Evolutionary conservation across 2,113 vertebrate species (phyloP).

Genomic region (Neolamprologus sp.): DNA sequence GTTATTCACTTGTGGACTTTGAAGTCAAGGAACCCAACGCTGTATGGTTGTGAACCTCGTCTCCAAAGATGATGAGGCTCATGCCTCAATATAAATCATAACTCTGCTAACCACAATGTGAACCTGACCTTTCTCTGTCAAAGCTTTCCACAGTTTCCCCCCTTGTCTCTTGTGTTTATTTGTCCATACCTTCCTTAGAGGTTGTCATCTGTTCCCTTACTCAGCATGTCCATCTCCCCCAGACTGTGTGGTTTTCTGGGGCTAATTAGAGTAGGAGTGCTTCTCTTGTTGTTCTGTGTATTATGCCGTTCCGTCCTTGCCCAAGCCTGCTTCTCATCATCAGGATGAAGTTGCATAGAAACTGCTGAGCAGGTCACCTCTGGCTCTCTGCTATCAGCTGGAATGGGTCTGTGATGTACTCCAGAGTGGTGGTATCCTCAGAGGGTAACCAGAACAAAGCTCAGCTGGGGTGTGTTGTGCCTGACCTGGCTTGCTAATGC

Average conservation of each 20-base stretch:
- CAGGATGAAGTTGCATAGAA: not conserved
- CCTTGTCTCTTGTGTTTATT: conserved; percentile 20
- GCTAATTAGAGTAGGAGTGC: conserved; percentile 28
- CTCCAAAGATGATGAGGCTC: conserved; percentile 30
- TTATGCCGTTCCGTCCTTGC: not conserved
- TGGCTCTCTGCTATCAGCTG: conserved; percentile 47
- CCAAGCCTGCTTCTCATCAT: conserved; percentile 57
- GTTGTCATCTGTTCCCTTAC: conserved; percentile 1
- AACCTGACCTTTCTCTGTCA: conserved; percentile 16
- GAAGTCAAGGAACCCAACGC: conserved; percentile 2
- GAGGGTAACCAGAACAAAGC: conserved; percentile 54
- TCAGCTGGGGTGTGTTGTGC: conserved; percentile 27
- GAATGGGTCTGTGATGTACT: conserved; percentile 37
- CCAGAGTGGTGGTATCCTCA: conserved; percentile 38
- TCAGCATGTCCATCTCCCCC: conserved; percentile 24
- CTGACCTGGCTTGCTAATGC: conserved; percentile 39
- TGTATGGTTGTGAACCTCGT: not conserved
- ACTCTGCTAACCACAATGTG: conserved; percentile 6
- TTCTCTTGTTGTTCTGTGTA: not conserved
- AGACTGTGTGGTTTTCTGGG: conserved; percentile 18
- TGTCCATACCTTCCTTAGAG: not conserved
- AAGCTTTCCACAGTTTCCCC: not conserved
- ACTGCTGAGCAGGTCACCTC: conserved; percentile 54
- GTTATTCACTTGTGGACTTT: conserved; percentile 28
- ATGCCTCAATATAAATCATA: not conserved